Evolutionary conservation across 2,797 vertebrate species (phyloP).

Genomic region (Hydrophis major): DNA sequence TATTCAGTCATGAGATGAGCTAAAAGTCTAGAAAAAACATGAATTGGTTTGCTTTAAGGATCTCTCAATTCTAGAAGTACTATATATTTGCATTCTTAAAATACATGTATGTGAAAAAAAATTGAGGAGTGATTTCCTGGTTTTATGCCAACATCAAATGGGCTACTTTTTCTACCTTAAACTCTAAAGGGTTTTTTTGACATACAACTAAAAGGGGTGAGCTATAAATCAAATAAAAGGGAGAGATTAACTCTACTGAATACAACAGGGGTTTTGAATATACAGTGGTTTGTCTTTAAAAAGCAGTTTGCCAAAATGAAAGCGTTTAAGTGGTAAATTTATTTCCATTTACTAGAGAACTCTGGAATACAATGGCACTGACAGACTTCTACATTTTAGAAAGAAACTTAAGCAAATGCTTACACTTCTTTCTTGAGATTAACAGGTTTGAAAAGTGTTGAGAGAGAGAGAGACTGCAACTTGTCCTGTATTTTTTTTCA

Average conservation of each 20-base stretch:
- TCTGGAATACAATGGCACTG: background rate
- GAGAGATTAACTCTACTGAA: background rate
- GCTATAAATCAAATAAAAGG: background rate
- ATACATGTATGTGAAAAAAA: background rate
- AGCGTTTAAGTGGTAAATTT: background rate
- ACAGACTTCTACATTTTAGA: background rate
- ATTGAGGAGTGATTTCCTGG: background rate
- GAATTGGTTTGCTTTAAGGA: background rate
- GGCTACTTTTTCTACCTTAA: conserved; percentile 13
- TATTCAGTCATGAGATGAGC: background rate
- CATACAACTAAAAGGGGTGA: background rate
- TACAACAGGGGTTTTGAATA: background rate
- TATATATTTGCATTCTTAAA: background rate
- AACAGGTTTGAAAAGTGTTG: background rate
- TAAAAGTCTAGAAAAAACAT: background rate
- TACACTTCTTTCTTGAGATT: background rate
- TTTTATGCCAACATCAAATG: background rate
- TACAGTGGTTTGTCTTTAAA: background rate
- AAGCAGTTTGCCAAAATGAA: background rate
- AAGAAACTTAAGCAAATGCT: background rate
- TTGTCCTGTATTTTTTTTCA: background rate
- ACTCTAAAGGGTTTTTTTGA: background rate
- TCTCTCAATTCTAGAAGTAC: background rate
- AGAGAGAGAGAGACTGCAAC: background rate
- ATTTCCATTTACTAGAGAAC: background rate